Conservation (phyloP, 2,797 vertebrate genomes). For the Delichon dasypus region DNA sequence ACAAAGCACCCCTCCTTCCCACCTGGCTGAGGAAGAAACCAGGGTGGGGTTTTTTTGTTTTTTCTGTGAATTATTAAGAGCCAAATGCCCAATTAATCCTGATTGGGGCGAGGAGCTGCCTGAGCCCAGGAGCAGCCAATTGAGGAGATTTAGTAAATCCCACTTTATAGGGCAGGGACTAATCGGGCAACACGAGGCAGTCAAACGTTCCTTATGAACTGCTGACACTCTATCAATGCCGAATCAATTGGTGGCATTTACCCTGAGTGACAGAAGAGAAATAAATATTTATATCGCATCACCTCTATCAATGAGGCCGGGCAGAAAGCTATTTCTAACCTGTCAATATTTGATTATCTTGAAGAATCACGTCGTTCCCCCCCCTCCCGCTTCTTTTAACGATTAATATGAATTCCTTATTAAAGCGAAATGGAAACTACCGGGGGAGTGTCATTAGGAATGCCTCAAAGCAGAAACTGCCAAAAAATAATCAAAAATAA, state of each 20-base stretch:
- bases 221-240: conserved; percentile 85
- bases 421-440: conserved; percentile 76
- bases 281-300: conserved; percentile 98
- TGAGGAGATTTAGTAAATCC: conserved; percentile 81
- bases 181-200: conserved; percentile 75
- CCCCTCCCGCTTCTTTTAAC: conserved; percentile 80
- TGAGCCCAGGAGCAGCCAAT: conserved; percentile 66
- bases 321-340: conserved; percentile 88
- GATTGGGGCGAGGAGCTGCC: conserved; percentile 1
- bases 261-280: conserved; percentile 90
- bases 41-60: background rate
- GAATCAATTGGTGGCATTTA: conserved; percentile 89
- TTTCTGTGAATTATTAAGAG: conserved; percentile 65
- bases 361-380: conserved; percentile 82
- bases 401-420: conserved; percentile 89
- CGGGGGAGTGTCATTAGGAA: conserved; percentile 73
- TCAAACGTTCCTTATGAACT: conserved; percentile 82
- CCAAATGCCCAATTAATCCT: conserved; percentile 75
- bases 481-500: conserved; percentile 62
- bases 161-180: conserved; percentile 77
- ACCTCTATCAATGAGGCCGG: conserved; percentile 92
- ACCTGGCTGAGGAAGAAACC: background rate
- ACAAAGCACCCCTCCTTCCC: conserved; percentile 46
- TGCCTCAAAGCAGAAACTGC: conserved; percentile 69
- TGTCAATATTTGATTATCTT: conserved; percentile 99